Evolutionary conservation across 2,113 vertebrate species (phyloP), one percentile per base, ranked within the genome.

Genomic region (Urocynchramus pylzowi): DNA sequence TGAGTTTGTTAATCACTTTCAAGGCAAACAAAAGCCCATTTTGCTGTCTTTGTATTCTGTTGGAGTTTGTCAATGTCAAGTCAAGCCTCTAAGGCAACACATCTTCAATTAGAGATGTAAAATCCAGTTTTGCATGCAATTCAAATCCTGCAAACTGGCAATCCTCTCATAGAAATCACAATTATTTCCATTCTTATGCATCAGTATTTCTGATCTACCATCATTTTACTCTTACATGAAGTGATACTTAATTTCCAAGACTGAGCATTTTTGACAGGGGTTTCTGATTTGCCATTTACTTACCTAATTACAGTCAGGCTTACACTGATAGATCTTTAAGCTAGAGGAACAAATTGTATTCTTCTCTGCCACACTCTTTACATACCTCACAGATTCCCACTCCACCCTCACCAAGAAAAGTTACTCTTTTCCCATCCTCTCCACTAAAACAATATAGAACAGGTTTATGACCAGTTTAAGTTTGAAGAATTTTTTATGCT

Each of bases 71-170:
- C 97, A 97, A 47, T 90, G 94, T 98, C 95, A 97, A 96, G 94
- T 73, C 95, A 96, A 82, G 60, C 88, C 88, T 92, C 87, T 84
- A 52, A 97, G 97, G 97, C 93, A 97, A 96, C 90, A 94, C 60
- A 91, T 94, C 97, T 96, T 82, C 95, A 97, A 97, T 98, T 96
- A 98, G 87, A 97, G 95, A 97, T 87, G 82, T 91, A 94, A 97
- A 98, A 92, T 70, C 4, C 75, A 91, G 95, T 95, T 95, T 95
- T 97, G 95, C 68, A 53, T 94, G 89, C 93, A 90, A 97, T 98
- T 97, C 96, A 95, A 97, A 96, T 90, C 76, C 95, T 92, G 84
- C 77, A 97, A 97, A 97, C 80, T 73, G 77, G 95, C 95, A 97
- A 95, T 97, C 85, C 93, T 96, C 95, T 97, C 87, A 87, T 95